Conservation (phyloP, 2,888 invertebrate species). For the Syritta pipiens region DNA sequence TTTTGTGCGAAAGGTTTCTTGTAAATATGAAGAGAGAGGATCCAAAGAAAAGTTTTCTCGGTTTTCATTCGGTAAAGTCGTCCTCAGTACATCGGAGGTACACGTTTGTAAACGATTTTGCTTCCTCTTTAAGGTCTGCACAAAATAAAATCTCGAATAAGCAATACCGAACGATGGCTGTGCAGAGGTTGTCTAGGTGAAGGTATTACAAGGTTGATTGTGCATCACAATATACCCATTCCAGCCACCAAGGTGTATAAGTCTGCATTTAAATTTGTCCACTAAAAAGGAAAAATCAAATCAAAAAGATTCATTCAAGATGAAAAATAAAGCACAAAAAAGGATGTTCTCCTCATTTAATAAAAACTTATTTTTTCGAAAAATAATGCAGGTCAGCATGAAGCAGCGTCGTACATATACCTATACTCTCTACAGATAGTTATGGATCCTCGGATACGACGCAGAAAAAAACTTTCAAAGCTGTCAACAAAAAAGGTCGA, state of each 20-base stretch:
- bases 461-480: conserved; percentile 11
- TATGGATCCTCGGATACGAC: conserved; percentile 1
- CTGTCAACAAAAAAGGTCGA: conserved; percentile 8
- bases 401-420: conserved; percentile 13
- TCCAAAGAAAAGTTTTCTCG: no score
- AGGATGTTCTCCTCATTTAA: conserved; percentile 38
- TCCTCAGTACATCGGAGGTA: conserved; percentile 22
- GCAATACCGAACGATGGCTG: conserved; percentile 5
- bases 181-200: conserved; percentile 19
- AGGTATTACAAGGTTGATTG: conserved; percentile 33
- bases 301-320: conserved; percentile 34
- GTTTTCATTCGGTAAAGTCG: no score
- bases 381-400: conserved; percentile 57
- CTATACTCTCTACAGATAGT: background rate
- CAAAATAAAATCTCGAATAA: conserved; percentile 1
- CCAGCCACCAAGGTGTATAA: conserved; percentile 19
- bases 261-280: conserved; percentile 34
- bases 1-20: no score
- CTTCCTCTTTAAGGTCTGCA: conserved; percentile 18
- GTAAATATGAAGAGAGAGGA: no score
- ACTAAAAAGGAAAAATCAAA: conserved; percentile 29
- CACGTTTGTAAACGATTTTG: conserved; percentile 41
- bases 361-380: conserved; percentile 31
- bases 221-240: conserved; percentile 12
- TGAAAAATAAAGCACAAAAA: conserved; percentile 24